Base-by-base conservation (phyloP, 2,797 vertebrate genomes). In the Aratinga solstitialis region DNA sequence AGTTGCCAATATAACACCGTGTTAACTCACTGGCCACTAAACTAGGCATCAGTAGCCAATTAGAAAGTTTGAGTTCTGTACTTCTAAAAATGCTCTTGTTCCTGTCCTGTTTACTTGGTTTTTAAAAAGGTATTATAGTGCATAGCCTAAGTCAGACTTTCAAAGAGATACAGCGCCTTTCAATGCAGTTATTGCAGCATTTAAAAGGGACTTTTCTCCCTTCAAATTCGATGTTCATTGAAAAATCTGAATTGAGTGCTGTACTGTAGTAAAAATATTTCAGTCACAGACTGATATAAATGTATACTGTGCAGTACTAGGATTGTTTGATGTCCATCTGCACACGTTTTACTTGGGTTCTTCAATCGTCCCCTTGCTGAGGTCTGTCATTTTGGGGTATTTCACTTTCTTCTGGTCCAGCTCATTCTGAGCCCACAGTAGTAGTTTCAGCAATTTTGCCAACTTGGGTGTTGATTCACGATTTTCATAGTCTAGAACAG, bases 351-450 rank as follows among this genome's bases (percentile, higher is more conserved):
- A 99, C 98, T 99, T 99, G 74, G 99, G 99, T 93, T 99, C 99
- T 97, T 99, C 99, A 20, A 99, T 99, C 40, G 99, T 99, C 89
- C 99, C 99, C 98, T 99, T 99, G 98, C 99, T 99, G 97, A 99
- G 99, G 98, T 99, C 99, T 97, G 99, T 99, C 99, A 99, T 99
- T 98, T 99, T 99, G 95, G 99, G 99, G 92, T 99, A 99, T 98
- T 99, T 99, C 92, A 99, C 99, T 98, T 99, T 99, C 98, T 99
- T 99, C 98, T 99, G 99, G 97, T 99, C 99, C 89, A 99, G 98
- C 98, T 99, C 99, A 73, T 99, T 99, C 98, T 99, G 99, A 98
- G 99, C 99, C 99, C 99, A 99, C 91, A 99, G 98, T 96, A 99
- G 98, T 48, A 99, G 98, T 97, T 99, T 99, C 96, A 99, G 98